phyloP scores from a whole-genome alignment of 1,140 invertebrate species.

The Cherax quadricarinatus region DNA sequence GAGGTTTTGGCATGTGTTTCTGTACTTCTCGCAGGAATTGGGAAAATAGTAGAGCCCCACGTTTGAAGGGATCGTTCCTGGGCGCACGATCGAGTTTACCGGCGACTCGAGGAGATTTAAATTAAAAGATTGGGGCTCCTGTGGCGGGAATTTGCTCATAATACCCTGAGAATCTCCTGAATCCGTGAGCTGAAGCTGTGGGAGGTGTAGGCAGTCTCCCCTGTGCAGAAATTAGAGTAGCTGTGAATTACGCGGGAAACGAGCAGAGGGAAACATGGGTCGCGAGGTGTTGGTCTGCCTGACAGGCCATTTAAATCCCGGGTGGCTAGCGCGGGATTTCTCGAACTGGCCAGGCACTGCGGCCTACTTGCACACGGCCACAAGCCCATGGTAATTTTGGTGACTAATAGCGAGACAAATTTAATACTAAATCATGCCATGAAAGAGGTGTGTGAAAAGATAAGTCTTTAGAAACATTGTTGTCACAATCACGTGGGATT shows the following conservation, averaged over 20 bases:
- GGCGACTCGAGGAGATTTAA: slow-evolving; percentile 41
- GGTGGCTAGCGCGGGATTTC: slow-evolving; percentile 17
- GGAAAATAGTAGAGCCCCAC: slow-evolving; percentile 27
- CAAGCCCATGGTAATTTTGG: too few species aligned
- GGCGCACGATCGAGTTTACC: slow-evolving; percentile 46
- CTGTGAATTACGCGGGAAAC: slow-evolving; percentile 32
- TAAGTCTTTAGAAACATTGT: too few species aligned
- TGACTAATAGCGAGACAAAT: too few species aligned
- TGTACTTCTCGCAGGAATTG: slow-evolving; percentile 30
- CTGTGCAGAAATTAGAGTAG: not conserved
- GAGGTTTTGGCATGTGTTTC: not conserved
- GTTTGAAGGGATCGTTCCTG: slow-evolving; percentile 31
- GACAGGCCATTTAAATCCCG: slow-evolving; percentile 61
- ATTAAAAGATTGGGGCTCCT: not conserved
- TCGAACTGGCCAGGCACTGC: not conserved
- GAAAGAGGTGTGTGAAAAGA: too few species aligned
- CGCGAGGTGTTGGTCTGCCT: not conserved
- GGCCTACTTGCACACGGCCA: not conserved
- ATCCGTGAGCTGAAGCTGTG: not conserved
- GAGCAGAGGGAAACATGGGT: slow-evolving; percentile 2
- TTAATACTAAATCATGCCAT: too few species aligned
- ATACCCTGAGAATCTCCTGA: not conserved
- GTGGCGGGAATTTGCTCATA: not conserved
- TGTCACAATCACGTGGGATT: too few species aligned
- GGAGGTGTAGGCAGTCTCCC: not conserved